Conservation (phyloP, 1,140 invertebrate species). For the Papilio xuthus region DNA sequence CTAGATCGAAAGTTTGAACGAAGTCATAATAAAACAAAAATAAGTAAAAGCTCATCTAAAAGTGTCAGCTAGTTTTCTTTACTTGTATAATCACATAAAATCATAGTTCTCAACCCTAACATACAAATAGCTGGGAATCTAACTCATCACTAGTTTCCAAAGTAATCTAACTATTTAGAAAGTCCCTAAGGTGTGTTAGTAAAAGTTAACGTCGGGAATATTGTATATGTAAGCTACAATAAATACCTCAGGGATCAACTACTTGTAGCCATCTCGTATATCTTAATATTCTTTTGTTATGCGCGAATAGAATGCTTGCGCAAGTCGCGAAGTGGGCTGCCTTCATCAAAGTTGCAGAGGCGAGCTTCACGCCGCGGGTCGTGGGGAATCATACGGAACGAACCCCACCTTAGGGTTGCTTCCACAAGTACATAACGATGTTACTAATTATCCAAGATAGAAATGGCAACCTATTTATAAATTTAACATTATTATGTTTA, state of each 20-base stretch:
- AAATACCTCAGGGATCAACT: not conserved
- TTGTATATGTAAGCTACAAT: not conserved
- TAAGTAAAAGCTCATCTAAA: not conserved
- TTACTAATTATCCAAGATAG: not conserved
- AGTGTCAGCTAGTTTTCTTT: not conserved
- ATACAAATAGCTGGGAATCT: not conserved
- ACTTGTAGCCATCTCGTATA: not conserved
- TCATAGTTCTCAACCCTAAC: not conserved
- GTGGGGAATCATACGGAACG: constrained; percentile 17
- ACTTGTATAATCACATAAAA: no score
- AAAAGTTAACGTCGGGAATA: not conserved
- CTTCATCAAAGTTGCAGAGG: constrained; percentile 26
- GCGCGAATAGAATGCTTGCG: not conserved
- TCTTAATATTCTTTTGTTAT: constrained; percentile 14
- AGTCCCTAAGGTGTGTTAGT: not conserved
- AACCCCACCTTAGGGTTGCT: not conserved
- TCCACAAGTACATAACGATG: not conserved
- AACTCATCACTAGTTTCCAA: not conserved
- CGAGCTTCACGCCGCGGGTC: not conserved
- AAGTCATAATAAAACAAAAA: not conserved
- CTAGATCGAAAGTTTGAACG: not conserved
- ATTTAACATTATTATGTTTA: no score
- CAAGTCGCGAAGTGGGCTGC: constrained; percentile 17
- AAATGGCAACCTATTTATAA: not conserved
- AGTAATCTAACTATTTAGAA: not conserved